phyloP scores from a whole-genome alignment of 1,140 invertebrate genomes.

The Wasmannia auropunctata region DNA sequence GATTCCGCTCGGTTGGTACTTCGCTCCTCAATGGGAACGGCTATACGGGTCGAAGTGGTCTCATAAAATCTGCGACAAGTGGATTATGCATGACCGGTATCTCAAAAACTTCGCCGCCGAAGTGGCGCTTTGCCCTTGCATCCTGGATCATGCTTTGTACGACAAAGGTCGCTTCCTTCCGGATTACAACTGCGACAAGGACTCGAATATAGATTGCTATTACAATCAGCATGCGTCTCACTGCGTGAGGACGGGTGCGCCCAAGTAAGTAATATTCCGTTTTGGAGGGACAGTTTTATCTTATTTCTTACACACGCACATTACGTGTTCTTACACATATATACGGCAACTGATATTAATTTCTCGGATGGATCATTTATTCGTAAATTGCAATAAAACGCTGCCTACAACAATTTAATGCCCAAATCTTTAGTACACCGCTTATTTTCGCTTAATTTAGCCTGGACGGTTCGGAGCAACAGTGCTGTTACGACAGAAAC shows the following conservation, averaged over 20 bases:
- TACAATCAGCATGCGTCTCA: slow-evolving; percentile 95
- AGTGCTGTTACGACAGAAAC: slow-evolving; percentile 98
- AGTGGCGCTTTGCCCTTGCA: slow-evolving; percentile 95
- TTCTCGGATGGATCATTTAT: neutral
- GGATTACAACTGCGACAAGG: slow-evolving; percentile 96
- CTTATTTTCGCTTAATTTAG: slow-evolving; percentile 82
- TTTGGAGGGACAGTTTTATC: neutral
- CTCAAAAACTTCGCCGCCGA: slow-evolving; percentile 95
- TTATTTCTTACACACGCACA: neutral
- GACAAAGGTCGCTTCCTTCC: slow-evolving; percentile 97
- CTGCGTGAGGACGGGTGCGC: slow-evolving; percentile 96
- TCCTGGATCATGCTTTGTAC: slow-evolving; percentile 93
- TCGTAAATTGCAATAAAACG: neutral
- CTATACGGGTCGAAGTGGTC: slow-evolving; percentile 92
- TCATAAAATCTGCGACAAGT: slow-evolving; percentile 92
- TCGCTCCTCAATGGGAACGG: slow-evolving; percentile 94
- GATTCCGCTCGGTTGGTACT: slow-evolving; percentile 97
- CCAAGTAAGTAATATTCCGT: slow-evolving; percentile 89
- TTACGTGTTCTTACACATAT: too few species aligned
- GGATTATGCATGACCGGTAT: slow-evolving; percentile 95
- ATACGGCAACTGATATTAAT: neutral
- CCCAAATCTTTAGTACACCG: too few species aligned
- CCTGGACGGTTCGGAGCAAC: slow-evolving; percentile 96
- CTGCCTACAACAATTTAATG: too few species aligned
- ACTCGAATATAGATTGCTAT: slow-evolving; percentile 95